Base-by-base conservation (phyloP, 30 jellyfish, hydroid and myxozoan species). In the Hydra vulgaris region DNA sequence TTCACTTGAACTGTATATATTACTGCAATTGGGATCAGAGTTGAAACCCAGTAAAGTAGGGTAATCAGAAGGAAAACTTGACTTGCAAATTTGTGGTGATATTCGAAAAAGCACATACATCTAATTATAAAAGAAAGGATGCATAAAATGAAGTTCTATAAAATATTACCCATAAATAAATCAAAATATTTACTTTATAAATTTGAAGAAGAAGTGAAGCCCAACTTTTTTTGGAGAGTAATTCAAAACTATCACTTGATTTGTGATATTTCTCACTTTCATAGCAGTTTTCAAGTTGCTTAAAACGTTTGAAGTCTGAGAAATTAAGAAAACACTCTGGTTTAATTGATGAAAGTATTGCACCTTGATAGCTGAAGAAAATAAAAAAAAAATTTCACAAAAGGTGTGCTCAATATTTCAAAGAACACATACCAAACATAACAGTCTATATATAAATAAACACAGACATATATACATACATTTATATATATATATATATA, bases 21-120 rank as follows among this genome's bases (percentile, higher is more conserved):
- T 91, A 83, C 97, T 91, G 83, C 97, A 80, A 26, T 85, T 70
- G 17, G 97, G 97, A 78, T 91, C 96, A 18, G 88, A 91, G 61
- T 91, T 91, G 23, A 91, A 77, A 4, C 86, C 73, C 25, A 95
- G 95, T 74, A 91, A 61, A 1, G 83, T 83, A 7, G 88, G 70
- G 27, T 72, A 72, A 21, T 61, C 76, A 18, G 66, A 73, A 8
- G 96, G 96, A 8, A 83, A 83, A 70, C 73, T 53, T 16, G 83
- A 86, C 53, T 87, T 86, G 54, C 67, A 91, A 4, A 66, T 77
- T 40, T 76, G 87, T n/a, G 96, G 96, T 24, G 96, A 79, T 24
- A 91, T 66, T 23, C 94, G 79, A 70, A 75, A 81, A 52, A 91
- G 80, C 17, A 91, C 88, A 12, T 85, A 74, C 56, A 85, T 89